Evolutionary conservation across 2,888 invertebrate species (phyloP).

Genomic region (Melieria omissa): DNA sequence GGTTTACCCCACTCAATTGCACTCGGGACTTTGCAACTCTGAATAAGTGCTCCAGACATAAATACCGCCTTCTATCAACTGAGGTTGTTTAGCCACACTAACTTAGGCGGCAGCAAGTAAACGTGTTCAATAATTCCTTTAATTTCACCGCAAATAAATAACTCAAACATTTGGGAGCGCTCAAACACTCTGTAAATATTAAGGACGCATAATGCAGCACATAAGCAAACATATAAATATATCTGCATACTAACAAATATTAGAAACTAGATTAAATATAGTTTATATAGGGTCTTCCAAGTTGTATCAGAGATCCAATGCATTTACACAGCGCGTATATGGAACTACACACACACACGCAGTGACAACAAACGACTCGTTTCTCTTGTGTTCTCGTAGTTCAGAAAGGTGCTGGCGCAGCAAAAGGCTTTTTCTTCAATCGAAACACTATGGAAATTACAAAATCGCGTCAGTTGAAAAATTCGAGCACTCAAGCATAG

Average conservation of each 20-base stretch:
- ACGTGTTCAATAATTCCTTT: too few relatives aligned
- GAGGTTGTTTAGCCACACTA: too few relatives aligned
- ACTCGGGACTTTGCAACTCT: too few relatives aligned
- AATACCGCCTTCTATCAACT: too few relatives aligned
- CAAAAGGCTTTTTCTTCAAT: too few relatives aligned
- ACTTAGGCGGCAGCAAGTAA: too few relatives aligned
- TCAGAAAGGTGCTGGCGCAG: too few relatives aligned
- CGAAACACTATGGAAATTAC: background rate
- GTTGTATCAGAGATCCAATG: conserved; percentile 34
- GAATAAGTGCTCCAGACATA: too few relatives aligned
- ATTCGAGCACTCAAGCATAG: background rate
- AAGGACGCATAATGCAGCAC: background rate
- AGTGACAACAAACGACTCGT: background rate
- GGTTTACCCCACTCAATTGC: too few relatives aligned
- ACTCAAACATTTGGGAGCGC: too few relatives aligned
- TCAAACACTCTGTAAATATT: background rate
- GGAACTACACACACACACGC: background rate
- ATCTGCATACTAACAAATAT: background rate
- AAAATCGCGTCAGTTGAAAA: background rate
- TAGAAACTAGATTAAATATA: background rate
- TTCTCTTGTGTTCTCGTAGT: conserved; percentile 3
- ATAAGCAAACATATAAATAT: conserved; percentile 5
- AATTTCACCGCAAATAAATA: too few relatives aligned
- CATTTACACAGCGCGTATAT: conserved; percentile 7
- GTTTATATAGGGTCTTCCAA: conserved; percentile 32